A percentile compares a stretch with the other conserved stretches of the same genome.
phyloP scores from a whole-genome alignment of 2,888 invertebrate species.

The Mimas tiliae region DNA sequence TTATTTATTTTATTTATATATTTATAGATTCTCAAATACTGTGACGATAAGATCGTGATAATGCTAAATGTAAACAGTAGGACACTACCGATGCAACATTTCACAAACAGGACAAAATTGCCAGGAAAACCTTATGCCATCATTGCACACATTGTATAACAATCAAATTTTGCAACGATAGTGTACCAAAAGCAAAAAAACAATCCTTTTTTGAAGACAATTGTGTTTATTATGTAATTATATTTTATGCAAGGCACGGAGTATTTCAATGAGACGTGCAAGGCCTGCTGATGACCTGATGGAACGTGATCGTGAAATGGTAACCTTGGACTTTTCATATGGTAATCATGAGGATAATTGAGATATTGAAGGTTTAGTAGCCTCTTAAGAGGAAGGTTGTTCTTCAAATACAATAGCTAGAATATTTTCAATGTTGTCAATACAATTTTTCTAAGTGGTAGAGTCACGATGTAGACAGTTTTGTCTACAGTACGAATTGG shows the following conservation, averaged over 20 bases:
- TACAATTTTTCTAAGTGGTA: too few species aligned
- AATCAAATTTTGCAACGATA: constrained; percentile 16
- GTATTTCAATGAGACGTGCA: constrained; percentile 10
- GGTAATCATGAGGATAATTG: constrained; percentile 22
- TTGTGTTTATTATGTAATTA: constrained; percentile 16
- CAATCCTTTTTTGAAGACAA: constrained; percentile 19
- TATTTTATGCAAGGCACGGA: constrained; percentile 4
- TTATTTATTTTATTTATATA: too few species aligned
- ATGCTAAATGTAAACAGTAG: too few species aligned
- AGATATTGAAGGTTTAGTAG: constrained; percentile 1
- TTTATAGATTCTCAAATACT: too few species aligned
- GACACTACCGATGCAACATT: background rate
- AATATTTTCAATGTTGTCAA: too few species aligned
- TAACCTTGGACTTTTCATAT: constrained; percentile 17
- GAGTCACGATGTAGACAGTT: too few species aligned
- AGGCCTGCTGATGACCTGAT: constrained; percentile 1
- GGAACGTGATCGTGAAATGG: constrained; percentile 24
- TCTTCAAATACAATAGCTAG: background rate
- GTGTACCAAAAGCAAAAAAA: constrained; percentile 14
- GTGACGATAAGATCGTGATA: too few species aligned
- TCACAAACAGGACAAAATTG: background rate
- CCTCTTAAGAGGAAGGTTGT: background rate
- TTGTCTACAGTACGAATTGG: too few species aligned
- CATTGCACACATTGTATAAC: constrained; percentile 1
- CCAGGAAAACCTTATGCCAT: background rate